These are phyloP conservation scores for Congeria kusceri DNA, from an alignment of 2,888 invertebrate species.

Conservation along the genomic window DNA sequence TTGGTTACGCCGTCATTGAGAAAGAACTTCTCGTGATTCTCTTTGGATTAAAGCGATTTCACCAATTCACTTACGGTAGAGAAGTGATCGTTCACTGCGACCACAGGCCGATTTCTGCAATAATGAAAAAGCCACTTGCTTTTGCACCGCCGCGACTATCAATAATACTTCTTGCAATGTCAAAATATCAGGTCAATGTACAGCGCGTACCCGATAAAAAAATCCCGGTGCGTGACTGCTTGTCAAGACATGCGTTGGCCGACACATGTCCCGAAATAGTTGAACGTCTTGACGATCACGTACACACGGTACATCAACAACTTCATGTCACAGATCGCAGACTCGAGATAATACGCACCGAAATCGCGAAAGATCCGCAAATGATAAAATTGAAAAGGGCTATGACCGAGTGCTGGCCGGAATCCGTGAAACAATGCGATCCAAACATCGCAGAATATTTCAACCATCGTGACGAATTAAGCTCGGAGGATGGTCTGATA, in stretches of 20 bases:
- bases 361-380: slow-evolving; percentile 24
- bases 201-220: slow-evolving; percentile 25
- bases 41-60: too few relatives aligned
- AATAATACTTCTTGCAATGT: slow-evolving; percentile 43
- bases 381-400: slow-evolving; percentile 18
- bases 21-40: too few relatives aligned
- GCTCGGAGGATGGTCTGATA: slow-evolving; percentile 35
- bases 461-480: slow-evolving; percentile 33
- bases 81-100: too few relatives aligned
- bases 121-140: too few relatives aligned
- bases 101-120: too few relatives aligned
- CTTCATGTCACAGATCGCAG: too few relatives aligned
- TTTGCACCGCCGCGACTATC: slow-evolving; percentile 38
- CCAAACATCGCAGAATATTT: slow-evolving; percentile 14
- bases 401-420: slow-evolving; percentile 48
- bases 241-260: slow-evolving; percentile 35
- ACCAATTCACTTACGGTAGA: too few relatives aligned
- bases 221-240: slow-evolving; percentile 35
- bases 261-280: too few relatives aligned
- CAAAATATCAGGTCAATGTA: slow-evolving; percentile 24
- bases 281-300: too few relatives aligned
- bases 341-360: too few relatives aligned
- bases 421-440: slow-evolving; percentile 14
- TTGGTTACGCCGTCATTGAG: too few relatives aligned
- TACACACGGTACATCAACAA: too few relatives aligned